A percentile compares a stretch with the other conserved stretches of the same genome.
Evolutionary conservation across 2,113 vertebrate species (phyloP).

Genomic region (Ceyx melanurus): DNA sequence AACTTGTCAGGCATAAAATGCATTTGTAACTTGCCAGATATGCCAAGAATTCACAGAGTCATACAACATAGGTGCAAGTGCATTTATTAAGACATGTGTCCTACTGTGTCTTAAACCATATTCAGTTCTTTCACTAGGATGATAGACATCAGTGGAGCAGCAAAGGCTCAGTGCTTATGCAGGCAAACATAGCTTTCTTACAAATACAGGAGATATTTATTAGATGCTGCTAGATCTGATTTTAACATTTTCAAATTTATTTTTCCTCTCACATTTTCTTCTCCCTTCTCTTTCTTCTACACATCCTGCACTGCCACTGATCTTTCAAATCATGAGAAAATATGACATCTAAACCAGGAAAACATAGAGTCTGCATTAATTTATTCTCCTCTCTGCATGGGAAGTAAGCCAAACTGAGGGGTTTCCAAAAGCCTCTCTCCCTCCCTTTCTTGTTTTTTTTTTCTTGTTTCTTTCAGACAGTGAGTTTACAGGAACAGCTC

Average conservation of each 20-base stretch:
- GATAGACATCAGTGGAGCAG: background rate
- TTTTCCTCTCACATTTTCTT: background rate
- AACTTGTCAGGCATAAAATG: background rate
- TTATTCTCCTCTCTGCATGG: slow-evolving; percentile 2
- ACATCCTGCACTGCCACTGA: background rate
- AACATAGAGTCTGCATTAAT: background rate
- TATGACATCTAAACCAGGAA: background rate
- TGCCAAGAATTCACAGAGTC: background rate
- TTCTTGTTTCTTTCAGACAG: background rate
- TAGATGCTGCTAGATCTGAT: background rate
- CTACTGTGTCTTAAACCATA: background rate
- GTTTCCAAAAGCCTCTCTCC: background rate
- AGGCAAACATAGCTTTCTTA: background rate
- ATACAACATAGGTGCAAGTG: background rate
- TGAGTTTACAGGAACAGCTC: background rate
- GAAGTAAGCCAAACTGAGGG: slow-evolving; percentile 2
- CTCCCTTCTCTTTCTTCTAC: background rate
- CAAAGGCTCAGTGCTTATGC: rapidly evolving
- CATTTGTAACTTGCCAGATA: background rate
- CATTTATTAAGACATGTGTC: background rate
- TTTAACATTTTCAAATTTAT: background rate
- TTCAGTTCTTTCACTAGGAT: background rate
- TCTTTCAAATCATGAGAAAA: slow-evolving; percentile 4
- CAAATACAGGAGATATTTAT: background rate
- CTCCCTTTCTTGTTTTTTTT: background rate